Evolutionary conservation across 2,797 vertebrate genomes (phyloP).

Genomic region (Acipenser oxyrinchus): DNA sequence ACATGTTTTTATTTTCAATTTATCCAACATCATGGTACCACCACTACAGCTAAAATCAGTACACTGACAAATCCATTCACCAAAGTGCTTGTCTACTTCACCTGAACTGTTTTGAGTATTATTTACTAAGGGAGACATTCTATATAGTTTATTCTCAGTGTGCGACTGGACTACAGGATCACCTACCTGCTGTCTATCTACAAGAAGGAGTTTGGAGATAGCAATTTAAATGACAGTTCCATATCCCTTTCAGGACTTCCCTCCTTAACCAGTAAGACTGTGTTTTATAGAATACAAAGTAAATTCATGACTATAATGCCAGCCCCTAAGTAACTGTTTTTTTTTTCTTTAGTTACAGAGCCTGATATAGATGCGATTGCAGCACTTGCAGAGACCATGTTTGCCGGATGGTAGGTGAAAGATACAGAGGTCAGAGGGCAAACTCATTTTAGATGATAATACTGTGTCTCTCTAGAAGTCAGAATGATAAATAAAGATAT

Average conservation of each 20-base stretch:
- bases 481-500: too few relatives aligned
- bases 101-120: too few relatives aligned
- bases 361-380: constrained; percentile 89
- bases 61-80: too few relatives aligned
- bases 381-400: constrained; percentile 89
- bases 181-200: constrained; percentile 92
- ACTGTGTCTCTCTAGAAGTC: too few relatives aligned
- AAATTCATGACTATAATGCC: neutral
- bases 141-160: constrained; percentile 88
- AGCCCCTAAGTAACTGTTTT: neutral
- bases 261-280: constrained; percentile 55
- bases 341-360: constrained; percentile 55
- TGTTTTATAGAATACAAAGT: neutral
- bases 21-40: too few relatives aligned
- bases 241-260: constrained; percentile 50
- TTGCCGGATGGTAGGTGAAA: constrained; percentile 67
- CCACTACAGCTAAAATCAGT: too few relatives aligned
- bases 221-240: constrained; percentile 49
- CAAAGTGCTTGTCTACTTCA: too few relatives aligned
- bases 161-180: constrained; percentile 91
- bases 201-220: constrained; percentile 90
- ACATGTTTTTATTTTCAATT: too few relatives aligned
- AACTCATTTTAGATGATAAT: too few relatives aligned
- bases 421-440: neutral
- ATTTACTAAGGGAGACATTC: neutral